phyloP scores from a whole-genome alignment of 2,113 vertebrate genomes.

The Alaudala cheleensis region DNA sequence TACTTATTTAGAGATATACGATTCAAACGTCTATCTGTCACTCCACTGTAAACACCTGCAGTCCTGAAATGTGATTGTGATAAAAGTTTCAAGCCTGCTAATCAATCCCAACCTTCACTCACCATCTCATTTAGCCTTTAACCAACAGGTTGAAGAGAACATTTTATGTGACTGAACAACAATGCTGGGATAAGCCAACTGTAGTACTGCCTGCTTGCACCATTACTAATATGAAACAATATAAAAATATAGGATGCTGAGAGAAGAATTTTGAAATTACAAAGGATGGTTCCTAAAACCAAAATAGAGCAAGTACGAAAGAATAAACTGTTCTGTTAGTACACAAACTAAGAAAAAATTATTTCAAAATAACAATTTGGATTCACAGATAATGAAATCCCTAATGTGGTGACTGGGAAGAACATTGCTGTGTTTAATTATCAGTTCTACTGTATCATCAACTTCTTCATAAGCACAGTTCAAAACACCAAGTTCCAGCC shows the following conservation, averaged over 20 bases:
- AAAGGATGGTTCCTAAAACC: neutral
- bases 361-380: neutral
- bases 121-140: neutral
- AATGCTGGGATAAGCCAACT: neutral
- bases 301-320: neutral
- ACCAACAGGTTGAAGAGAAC: neutral
- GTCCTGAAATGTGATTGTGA: neutral
- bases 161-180: neutral
- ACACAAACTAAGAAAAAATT: neutral
- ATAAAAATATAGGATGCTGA: neutral
- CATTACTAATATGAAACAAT: neutral
- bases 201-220: neutral
- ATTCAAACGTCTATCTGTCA: neutral
- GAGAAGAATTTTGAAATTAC: neutral
- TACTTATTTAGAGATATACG: neutral
- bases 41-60: neutral
- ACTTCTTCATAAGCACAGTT: neutral
- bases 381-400: neutral
- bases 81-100: neutral
- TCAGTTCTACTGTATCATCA: neutral
- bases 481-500: neutral
- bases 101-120: neutral
- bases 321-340: neutral
- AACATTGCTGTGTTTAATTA: neutral
- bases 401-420: neutral